Evolutionary conservation across 1,140 invertebrate genomes (phyloP).

Genomic region (Melipona quadrifasciata): DNA sequence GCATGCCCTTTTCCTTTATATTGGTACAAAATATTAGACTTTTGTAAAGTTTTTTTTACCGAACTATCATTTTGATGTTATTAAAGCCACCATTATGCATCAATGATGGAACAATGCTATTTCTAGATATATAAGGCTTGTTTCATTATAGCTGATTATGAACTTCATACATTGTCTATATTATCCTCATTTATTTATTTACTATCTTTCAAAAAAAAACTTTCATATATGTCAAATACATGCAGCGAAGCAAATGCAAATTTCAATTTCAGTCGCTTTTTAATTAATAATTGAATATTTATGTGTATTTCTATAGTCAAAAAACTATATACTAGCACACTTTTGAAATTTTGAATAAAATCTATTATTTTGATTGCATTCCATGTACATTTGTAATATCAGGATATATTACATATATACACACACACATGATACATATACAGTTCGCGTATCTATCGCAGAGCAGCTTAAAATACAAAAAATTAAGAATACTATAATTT

Average conservation of each 20-base stretch:
- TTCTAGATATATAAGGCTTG: not conserved
- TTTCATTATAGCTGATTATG: not conserved
- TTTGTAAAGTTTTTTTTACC: not conserved
- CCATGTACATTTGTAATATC: conserved; percentile 5
- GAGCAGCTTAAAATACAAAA: not conserved
- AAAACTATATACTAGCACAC: not conserved
- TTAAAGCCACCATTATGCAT: not conserved
- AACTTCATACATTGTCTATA: conserved; percentile 1
- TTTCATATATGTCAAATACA: conserved; percentile 22
- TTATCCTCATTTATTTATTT: not conserved
- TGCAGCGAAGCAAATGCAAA: conserved; percentile 5
- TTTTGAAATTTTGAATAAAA: not conserved
- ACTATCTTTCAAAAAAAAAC: not conserved
- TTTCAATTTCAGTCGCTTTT: not conserved
- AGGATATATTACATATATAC: not conserved
- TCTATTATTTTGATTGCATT: conserved; percentile 5
- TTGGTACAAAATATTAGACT: not conserved
- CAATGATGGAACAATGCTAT: not conserved
- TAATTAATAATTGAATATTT: not conserved
- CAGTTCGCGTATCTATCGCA: not conserved
- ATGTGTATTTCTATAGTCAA: not conserved
- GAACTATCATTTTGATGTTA: not conserved
- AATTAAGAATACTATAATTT: not conserved
- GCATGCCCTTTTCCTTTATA: not conserved
- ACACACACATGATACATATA: not conserved